A percentile compares a stretch with the other conserved stretches of the same genome.
Evolutionary conservation across 2,113 vertebrate species (phyloP).

Genomic region (Conger conger): DNA sequence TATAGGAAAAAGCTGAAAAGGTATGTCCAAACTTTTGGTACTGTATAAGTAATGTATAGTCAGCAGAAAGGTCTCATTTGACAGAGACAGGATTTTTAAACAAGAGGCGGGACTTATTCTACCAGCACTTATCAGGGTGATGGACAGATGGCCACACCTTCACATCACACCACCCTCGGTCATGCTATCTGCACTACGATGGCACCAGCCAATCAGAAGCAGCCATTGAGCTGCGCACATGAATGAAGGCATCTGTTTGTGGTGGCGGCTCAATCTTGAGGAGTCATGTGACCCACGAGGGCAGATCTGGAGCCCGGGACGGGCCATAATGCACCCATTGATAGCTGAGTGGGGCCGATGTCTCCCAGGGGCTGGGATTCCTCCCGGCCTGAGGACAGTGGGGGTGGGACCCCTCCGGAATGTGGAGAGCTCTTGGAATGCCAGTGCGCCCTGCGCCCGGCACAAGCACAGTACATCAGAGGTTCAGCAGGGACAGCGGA

Average conservation of each 20-base stretch:
- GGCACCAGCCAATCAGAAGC: constrained; percentile 16
- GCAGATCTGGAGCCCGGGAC: constrained; percentile 57
- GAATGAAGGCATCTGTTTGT: constrained; percentile 39
- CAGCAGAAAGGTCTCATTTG: no score
- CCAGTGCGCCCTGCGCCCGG: constrained; percentile 26
- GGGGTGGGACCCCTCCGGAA: constrained; percentile 52
- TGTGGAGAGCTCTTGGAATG: constrained; percentile 65
- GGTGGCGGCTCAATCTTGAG: constrained; percentile 29
- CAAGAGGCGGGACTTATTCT: no score
- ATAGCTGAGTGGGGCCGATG: constrained; percentile 45
- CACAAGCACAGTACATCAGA: constrained; percentile 32
- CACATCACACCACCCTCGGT: background rate
- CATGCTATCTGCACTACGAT: background rate
- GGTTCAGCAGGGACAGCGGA: background rate
- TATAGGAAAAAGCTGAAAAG: no score
- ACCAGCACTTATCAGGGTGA: no score
- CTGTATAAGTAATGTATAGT: no score
- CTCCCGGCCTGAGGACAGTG: constrained; percentile 46
- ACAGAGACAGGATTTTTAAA: no score
- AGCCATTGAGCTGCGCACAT: constrained; percentile 27
- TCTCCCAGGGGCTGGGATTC: constrained; percentile 45
- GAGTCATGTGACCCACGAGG: constrained; percentile 48
- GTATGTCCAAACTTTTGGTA: no score
- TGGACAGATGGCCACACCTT: background rate
- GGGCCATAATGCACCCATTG: constrained; percentile 65